phyloP scores from a whole-genome alignment of 2,113 vertebrate genomes.

The Brachypodius melanocephalos region DNA sequence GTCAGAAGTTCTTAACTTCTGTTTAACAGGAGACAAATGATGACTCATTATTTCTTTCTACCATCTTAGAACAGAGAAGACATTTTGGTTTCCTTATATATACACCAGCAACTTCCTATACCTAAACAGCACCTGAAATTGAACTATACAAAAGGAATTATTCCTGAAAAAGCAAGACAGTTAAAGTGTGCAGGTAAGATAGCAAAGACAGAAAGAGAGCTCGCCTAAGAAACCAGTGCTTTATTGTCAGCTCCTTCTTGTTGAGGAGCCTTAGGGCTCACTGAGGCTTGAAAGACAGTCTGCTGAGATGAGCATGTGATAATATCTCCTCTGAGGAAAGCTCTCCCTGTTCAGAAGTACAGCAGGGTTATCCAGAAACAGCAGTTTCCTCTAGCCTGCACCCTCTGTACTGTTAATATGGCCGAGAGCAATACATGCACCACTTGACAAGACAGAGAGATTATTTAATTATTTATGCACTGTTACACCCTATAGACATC shows the following conservation, averaged over 20 bases:
- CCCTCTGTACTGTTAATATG: neutral
- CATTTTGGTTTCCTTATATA: neutral
- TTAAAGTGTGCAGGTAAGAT: neutral
- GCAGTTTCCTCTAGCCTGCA: neutral
- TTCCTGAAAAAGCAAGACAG: neutral
- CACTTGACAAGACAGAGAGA: neutral
- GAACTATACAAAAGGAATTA: neutral
- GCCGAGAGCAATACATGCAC: neutral
- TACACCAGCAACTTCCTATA: neutral
- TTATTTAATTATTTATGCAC: neutral
- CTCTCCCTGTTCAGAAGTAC: neutral
- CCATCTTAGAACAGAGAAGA: neutral
- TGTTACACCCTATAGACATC: neutral
- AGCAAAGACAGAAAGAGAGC: neutral
- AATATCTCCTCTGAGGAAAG: neutral
- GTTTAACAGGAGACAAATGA: neutral
- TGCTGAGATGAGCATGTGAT: neutral
- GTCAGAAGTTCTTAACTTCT: neutral
- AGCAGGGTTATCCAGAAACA: neutral
- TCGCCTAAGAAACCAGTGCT: neutral
- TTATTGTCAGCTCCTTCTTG: neutral
- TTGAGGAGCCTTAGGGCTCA: neutral
- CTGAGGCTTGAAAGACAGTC: neutral
- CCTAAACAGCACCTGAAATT: neutral
- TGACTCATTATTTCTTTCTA: neutral